Percentiles rank a stretch among this genome's conserved stretches.
Conservation (phyloP, 1,140 invertebrate species). For the Oreohelix idahoensis region DNA sequence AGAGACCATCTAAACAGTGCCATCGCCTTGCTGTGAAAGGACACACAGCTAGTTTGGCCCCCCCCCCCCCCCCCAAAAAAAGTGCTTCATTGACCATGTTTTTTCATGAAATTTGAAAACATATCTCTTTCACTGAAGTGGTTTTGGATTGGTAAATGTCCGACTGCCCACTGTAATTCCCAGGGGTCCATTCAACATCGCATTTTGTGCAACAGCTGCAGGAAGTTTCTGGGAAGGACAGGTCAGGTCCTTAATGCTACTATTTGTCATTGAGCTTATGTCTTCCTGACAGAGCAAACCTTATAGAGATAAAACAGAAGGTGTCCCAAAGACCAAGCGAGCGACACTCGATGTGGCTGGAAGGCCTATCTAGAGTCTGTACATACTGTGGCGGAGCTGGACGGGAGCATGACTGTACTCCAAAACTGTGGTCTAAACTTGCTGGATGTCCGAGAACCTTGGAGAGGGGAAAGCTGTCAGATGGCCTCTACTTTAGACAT, state of each 20-base stretch:
- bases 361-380: conserved; percentile 88
- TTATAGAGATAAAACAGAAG: conserved; percentile 86
- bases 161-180: too few species aligned
- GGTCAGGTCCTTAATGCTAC: conserved; percentile 90
- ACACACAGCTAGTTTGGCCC: too few species aligned
- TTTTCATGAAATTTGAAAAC: too few species aligned
- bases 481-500: conserved; percentile 63
- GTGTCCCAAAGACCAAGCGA: conserved; percentile 93
- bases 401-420: conserved; percentile 86
- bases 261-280: conserved; percentile 91
- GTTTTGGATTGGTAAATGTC: too few species aligned
- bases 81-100: too few species aligned
- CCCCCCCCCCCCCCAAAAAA: too few species aligned
- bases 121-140: too few species aligned
- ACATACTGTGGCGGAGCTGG: conserved; percentile 82
- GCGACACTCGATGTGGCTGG: conserved; percentile 90
- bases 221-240: conserved; percentile 79
- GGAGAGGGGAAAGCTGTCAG: conserved; percentile 62
- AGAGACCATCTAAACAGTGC: too few species aligned
- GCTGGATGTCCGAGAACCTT: conserved; percentile 77
- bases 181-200: conserved; percentile 62
- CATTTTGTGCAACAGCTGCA: conserved; percentile 61
- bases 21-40: too few species aligned
- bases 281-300: conserved; percentile 83
- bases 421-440: conserved; percentile 91